Conservation (phyloP, 2,797 vertebrate species). For the Benthosema pterotum region DNA sequence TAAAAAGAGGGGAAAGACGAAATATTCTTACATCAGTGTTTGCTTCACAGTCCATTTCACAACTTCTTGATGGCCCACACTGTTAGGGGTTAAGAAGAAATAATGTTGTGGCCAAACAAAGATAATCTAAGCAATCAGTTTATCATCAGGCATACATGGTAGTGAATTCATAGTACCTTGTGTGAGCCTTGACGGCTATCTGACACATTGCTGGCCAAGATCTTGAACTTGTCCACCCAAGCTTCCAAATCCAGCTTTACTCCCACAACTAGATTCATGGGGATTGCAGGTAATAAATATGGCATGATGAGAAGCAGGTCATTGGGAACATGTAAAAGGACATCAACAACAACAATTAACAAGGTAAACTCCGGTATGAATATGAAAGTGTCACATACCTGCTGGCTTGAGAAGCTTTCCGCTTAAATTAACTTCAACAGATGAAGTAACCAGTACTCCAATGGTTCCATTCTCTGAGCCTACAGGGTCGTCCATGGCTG, state of each 20-base stretch:
- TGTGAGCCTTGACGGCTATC: conserved; percentile 88
- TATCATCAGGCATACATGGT: background rate
- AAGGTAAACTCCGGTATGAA: no score
- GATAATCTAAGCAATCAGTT: background rate
- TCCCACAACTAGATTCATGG: conserved; percentile 86
- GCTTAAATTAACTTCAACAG: conserved; percentile 90
- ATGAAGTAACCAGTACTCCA: conserved; percentile 92
- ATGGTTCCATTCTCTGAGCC: conserved; percentile 89
- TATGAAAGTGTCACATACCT: conserved; percentile 74
- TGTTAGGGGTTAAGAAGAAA: conserved; percentile 57
- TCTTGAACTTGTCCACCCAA: conserved; percentile 99
- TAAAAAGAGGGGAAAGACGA: conserved; percentile 7
- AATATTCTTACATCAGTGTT: conserved; percentile 90
- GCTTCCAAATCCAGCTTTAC: conserved; percentile 97
- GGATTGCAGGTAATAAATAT: conserved; percentile 2
- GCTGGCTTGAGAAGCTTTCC: conserved; percentile 92
- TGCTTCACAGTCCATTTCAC: conserved; percentile 99
- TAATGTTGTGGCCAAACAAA: no score
- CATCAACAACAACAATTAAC: background rate
- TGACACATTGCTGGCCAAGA: conserved; percentile 96
- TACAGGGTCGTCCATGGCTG: conserved; percentile 82
- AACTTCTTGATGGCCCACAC: conserved; percentile 93
- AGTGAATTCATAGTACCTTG: conserved; percentile 74
- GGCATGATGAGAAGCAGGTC: conserved; percentile 7
- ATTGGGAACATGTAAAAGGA: conserved; percentile 7